phyloP scores from a whole-genome alignment of 2,113 vertebrate genomes.

The Microtus montanus region DNA sequence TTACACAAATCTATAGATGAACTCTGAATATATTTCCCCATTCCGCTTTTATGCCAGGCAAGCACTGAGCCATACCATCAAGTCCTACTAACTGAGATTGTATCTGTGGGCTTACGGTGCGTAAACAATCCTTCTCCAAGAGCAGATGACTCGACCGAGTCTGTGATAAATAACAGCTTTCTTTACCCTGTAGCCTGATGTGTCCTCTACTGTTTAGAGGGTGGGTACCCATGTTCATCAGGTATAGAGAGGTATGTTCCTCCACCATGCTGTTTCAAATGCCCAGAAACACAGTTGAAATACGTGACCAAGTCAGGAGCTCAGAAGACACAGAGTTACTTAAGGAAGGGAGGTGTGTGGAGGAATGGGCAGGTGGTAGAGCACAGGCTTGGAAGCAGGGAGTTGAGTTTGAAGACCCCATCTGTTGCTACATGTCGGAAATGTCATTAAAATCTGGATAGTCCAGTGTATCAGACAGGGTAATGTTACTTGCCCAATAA shows the following conservation, averaged over 20 bases:
- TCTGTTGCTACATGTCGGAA: not conserved
- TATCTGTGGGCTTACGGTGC: not conserved
- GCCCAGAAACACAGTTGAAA: not conserved
- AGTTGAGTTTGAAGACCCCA: not conserved
- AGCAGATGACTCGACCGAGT: not conserved
- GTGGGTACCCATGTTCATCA: not conserved
- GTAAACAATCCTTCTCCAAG: not conserved
- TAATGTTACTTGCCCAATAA: not conserved
- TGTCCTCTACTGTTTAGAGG: not conserved
- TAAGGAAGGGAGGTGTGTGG: not conserved
- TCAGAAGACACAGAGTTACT: not conserved
- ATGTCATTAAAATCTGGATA: not conserved
- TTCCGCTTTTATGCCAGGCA: not conserved
- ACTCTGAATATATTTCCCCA: not conserved
- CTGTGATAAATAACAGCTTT: not conserved
- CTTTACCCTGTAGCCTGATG: not conserved
- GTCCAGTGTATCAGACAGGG: not conserved
- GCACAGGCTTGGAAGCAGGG: not conserved
- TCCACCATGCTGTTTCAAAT: not conserved
- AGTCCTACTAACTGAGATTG: not conserved
- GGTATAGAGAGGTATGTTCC: not conserved
- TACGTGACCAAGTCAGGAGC: not conserved
- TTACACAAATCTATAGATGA: not conserved
- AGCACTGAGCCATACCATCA: not conserved
- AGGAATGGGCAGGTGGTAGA: not conserved